Evolutionary conservation across 2,113 vertebrate species (phyloP), one percentile per base, ranked within the genome.

Genomic region (Bombycilla garrulus): DNA sequence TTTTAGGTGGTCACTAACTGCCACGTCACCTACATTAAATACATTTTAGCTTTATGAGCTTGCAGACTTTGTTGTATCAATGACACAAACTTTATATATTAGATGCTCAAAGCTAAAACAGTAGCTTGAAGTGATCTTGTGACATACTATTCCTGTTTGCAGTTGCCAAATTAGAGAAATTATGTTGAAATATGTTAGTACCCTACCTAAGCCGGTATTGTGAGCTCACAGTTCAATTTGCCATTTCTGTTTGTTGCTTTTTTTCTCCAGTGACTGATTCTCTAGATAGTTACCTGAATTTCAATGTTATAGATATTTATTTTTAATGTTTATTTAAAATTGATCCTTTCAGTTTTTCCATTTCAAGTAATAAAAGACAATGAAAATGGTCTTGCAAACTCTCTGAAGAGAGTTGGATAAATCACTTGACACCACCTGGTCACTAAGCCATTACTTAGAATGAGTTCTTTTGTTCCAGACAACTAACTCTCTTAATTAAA

Each of bases 401-500:
- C 25, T 64, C 66, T 91, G 78, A 90, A 69, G 91, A 45, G 86
- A 66, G 51, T 40, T 94, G 70, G 40, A 88, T 97, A 96, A 97
- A 96, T 97, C 86, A 91, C 62, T 85, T 45, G 29, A n/a, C 87
- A 88, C 2, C 42, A 93, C 74, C 88, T 96, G 93, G 94, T 97
- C 95, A 95, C 95, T 93, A 95, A 97, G 69, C 93, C 95, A 25
- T 95, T 96, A 61, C 91, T 96, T 88, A 93, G 73, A 94, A 95
- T 81, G 82, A 86, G 29, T 90, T 95, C 78, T 92, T 95, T 95
- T 90, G 96, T 97, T 98, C 96, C 96, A 96, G 91, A 72, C 92
- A 97, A 96, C 96, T 97, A 97, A 96, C 81, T 95, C 64, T 64
- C 77, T 97, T 97, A 97, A 98, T 98, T 97, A 96, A 97, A 97